phyloP scores from a whole-genome alignment of 1,140 invertebrate species.

The Bombus vancouverensis region DNA sequence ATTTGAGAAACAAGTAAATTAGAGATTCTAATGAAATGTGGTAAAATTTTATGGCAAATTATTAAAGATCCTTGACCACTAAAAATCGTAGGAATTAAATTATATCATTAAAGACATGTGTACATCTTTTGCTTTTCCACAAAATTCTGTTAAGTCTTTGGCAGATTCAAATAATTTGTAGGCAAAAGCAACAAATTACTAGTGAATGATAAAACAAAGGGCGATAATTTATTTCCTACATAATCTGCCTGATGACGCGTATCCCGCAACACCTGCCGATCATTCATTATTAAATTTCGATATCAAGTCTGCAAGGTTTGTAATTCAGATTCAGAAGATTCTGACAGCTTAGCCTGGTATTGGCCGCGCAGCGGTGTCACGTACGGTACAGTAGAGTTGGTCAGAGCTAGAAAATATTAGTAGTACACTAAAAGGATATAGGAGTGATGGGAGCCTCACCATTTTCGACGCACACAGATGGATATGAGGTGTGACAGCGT shows the following conservation, averaged over 20 bases:
- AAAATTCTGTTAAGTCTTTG: constrained; percentile 30
- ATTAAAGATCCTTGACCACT: constrained; percentile 56
- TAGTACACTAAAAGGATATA: constrained; percentile 80
- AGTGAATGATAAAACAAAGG: constrained; percentile 8
- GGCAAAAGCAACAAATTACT: constrained; percentile 66
- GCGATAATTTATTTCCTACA: constrained; percentile 67
- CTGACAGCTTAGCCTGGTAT: constrained; percentile 78
- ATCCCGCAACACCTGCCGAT: constrained; percentile 81
- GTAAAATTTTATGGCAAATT: constrained; percentile 22
- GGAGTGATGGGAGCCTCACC: constrained; percentile 82
- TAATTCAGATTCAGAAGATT: constrained; percentile 75
- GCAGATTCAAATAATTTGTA: constrained; percentile 51
- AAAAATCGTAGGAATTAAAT: constrained; percentile 52
- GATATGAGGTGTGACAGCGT: constrained; percentile 81
- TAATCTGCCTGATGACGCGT: constrained; percentile 76
- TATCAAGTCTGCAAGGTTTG: constrained; percentile 70
- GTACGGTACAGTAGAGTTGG: constrained; percentile 78
- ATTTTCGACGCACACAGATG: constrained; percentile 82
- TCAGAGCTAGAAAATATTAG: constrained; percentile 82
- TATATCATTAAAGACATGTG: constrained; percentile 46
- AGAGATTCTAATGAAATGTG: constrained; percentile 30
- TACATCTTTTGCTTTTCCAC: constrained; percentile 33
- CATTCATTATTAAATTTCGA: constrained; percentile 76
- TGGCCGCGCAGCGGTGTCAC: constrained; percentile 77
- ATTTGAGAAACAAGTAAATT: constrained; percentile 28